These are phyloP conservation scores for Meandrusa payeni DNA, from an alignment of 2,888 invertebrate species.

Conservation along the genomic window DNA sequence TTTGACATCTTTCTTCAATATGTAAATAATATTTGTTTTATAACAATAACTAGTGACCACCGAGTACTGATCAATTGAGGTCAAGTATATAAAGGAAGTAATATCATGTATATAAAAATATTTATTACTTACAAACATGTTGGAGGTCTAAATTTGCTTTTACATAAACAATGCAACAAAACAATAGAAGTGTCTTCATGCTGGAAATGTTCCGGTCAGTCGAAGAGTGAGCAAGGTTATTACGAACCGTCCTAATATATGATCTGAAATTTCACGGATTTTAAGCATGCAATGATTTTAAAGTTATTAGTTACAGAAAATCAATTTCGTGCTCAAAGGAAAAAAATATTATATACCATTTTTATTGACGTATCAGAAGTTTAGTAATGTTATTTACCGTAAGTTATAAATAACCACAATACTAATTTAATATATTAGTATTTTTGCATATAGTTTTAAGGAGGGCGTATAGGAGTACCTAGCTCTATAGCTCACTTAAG, in stretches of 20 bases:
- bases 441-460: no score
- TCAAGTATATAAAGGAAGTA: no score
- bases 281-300: slow-evolving; percentile 5
- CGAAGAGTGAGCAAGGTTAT: not conserved
- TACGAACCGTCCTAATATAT: slow-evolving; percentile 11
- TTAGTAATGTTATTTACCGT: slow-evolving; percentile 6
- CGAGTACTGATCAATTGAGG: no score
- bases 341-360: slow-evolving; percentile 5
- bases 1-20: no score
- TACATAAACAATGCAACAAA: slow-evolving; percentile 1
- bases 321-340: slow-evolving; percentile 17
- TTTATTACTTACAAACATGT: slow-evolving; percentile 5
- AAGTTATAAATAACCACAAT: no score
- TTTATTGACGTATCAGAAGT: slow-evolving; percentile 1
- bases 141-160: not conserved
- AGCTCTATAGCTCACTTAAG: no score
- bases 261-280: slow-evolving; percentile 13
- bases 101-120: no score
- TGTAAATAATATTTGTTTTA: no score
- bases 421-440: no score
- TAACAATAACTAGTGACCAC: no score
- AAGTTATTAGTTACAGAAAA: slow-evolving; percentile 18
- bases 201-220: not conserved
- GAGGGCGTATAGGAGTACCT: no score
- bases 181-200: slow-evolving; percentile 14